Evolutionary conservation across 2,888 invertebrate species (phyloP).

Genomic region (Sycophila texana): DNA sequence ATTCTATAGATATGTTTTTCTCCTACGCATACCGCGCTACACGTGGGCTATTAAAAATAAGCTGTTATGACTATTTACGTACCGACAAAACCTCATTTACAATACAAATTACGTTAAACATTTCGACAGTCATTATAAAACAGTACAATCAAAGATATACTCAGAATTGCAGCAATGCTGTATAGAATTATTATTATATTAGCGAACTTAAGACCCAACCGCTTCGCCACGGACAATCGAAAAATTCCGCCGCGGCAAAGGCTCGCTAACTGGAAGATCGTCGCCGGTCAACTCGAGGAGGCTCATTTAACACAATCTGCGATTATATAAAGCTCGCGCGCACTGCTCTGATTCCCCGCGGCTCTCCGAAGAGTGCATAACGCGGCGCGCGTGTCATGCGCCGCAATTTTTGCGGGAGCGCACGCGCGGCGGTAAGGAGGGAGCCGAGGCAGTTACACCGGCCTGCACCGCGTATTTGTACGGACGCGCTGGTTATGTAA

Average conservation of each 20-base stretch:
- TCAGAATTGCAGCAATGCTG: too few species aligned
- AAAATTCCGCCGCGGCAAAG: neutral
- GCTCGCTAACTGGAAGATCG: slow-evolving; percentile 29
- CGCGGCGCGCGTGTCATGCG: slow-evolving; percentile 27
- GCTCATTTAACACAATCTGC: slow-evolving; percentile 68
- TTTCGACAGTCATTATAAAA: too few species aligned
- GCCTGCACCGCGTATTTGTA: neutral
- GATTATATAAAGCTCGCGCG: slow-evolving; percentile 67
- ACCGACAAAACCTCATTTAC: too few species aligned
- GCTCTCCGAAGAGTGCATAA: neutral
- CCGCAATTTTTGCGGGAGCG: slow-evolving; percentile 8
- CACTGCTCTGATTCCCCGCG: slow-evolving; percentile 66
- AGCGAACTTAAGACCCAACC: too few species aligned
- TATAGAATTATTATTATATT: too few species aligned
- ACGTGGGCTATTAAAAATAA: too few species aligned
- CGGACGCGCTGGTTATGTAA: slow-evolving; percentile 58
- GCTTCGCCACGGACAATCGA: too few species aligned
- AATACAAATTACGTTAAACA: too few species aligned
- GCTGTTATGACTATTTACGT: too few species aligned
- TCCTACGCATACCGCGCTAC: too few species aligned
- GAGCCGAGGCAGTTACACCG: slow-evolving; percentile 7
- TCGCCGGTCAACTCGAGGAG: slow-evolving; percentile 19
- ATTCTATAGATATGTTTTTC: too few species aligned
- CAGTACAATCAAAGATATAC: too few species aligned
- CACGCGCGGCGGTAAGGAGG: neutral